Conservation (phyloP, 2,797 vertebrate species). For the Staurois parvus region DNA sequence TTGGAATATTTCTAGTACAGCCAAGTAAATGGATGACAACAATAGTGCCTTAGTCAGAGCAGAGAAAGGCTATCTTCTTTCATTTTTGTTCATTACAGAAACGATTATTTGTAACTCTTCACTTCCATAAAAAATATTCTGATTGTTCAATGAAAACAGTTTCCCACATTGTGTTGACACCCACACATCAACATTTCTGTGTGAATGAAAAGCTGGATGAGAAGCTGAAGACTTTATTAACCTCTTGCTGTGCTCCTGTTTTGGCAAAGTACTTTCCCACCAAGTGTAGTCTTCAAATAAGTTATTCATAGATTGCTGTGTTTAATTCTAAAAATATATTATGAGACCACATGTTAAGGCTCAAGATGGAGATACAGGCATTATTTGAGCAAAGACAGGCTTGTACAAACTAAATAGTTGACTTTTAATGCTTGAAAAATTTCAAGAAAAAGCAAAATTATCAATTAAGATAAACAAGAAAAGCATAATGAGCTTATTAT, state of each 20-base stretch:
- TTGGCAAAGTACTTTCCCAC: constrained; percentile 67
- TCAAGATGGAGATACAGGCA: constrained; percentile 24
- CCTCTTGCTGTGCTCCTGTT: constrained; percentile 70
- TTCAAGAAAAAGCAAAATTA: not conserved
- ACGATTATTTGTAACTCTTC: constrained; percentile 90
- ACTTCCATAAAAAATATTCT: constrained; percentile 90
- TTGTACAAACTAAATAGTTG: constrained; percentile 9
- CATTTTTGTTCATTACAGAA: constrained; percentile 83
- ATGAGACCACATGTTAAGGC: constrained; percentile 25
- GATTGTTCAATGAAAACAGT: constrained; percentile 88
- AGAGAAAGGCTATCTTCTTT: constrained; percentile 91
- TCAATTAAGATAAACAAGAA: not conserved
- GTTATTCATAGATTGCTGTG: constrained; percentile 59
- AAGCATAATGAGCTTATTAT: not conserved
- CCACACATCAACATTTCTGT: constrained; percentile 78
- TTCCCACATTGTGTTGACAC: constrained; percentile 89
- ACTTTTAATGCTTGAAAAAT: not conserved
- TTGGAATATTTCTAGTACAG: constrained; percentile 76
- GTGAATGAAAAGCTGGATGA: constrained; percentile 78
- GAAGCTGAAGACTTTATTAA: constrained; percentile 70
- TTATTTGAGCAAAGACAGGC: constrained; percentile 20
- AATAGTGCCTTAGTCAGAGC: constrained; percentile 76
- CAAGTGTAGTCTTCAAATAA: constrained; percentile 41
- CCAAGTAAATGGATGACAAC: constrained; percentile 72
- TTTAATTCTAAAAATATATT: constrained; percentile 58